phyloP scores from a whole-genome alignment of 2,888 invertebrate genomes.

The Gasteruption jaculator region DNA sequence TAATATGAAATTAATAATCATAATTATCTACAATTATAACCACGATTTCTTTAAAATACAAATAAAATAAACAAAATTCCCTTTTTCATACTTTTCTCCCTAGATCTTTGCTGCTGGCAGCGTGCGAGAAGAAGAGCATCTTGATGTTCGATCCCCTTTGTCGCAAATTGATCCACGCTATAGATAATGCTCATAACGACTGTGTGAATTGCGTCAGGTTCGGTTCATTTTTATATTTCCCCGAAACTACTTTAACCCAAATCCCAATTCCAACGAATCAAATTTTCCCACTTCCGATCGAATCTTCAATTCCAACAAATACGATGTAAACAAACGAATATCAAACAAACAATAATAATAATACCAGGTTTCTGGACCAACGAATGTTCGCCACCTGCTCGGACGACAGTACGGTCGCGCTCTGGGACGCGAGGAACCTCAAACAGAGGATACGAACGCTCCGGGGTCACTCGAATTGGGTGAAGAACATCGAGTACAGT shows the following conservation, averaged over 20 bases:
- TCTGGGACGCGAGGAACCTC: slow-evolving; percentile 89
- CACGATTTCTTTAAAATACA: too few species aligned
- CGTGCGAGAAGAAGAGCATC: slow-evolving; percentile 85
- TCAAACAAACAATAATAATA: too few species aligned
- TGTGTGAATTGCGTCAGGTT: slow-evolving; percentile 93
- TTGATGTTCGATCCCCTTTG: slow-evolving; percentile 83
- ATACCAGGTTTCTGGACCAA: slow-evolving; percentile 75
- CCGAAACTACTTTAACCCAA: too few species aligned
- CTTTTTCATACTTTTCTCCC: too few species aligned
- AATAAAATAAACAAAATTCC: too few species aligned
- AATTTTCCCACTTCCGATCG: too few species aligned
- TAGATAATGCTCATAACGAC: slow-evolving; percentile 79
- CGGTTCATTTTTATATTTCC: slow-evolving; percentile 34
- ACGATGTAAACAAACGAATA: too few species aligned
- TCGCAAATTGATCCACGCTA: slow-evolving; percentile 67
- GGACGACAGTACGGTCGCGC: slow-evolving; percentile 86
- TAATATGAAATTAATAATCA: too few species aligned
- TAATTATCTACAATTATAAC: too few species aligned
- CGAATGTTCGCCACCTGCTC: slow-evolving; percentile 90
- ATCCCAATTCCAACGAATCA: too few species aligned
- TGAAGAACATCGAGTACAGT: slow-evolving; percentile 91
- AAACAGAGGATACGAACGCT: slow-evolving; percentile 72
- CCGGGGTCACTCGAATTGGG: slow-evolving; percentile 90
- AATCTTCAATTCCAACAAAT: too few species aligned
- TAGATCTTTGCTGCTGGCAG: slow-evolving; percentile 80